Evolutionary conservation across 2,113 vertebrate species (phyloP).

Genomic region (Gambusia affinis): DNA sequence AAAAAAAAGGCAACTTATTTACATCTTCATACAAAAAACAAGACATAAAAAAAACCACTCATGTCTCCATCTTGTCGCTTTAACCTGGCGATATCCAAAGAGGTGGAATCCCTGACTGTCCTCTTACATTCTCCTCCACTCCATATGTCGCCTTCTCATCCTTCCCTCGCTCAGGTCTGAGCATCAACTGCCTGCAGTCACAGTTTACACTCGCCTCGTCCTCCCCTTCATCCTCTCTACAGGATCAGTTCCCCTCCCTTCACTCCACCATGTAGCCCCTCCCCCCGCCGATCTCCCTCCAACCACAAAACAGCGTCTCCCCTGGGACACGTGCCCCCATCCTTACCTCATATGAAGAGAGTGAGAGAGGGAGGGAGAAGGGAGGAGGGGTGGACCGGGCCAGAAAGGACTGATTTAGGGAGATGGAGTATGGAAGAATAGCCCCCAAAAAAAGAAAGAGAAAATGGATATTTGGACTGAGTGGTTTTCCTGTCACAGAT

Average conservation of each 20-base stretch:
- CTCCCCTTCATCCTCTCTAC: slow-evolving; percentile 48
- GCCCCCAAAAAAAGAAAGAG: slow-evolving; percentile 5
- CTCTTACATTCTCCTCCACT: slow-evolving; percentile 56
- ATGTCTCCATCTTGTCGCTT: slow-evolving; percentile 29
- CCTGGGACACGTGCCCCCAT: slow-evolving; percentile 62
- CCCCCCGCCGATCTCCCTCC: slow-evolving; percentile 47
- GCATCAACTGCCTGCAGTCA: slow-evolving; percentile 67
- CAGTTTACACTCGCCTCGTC: slow-evolving; percentile 61
- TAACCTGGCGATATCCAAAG: slow-evolving; percentile 26
- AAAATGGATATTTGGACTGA: slow-evolving; percentile 47
- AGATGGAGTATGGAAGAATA: slow-evolving; percentile 40
- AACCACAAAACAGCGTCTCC: slow-evolving; percentile 65
- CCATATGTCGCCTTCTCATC: slow-evolving; percentile 45
- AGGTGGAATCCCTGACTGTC: slow-evolving; percentile 40
- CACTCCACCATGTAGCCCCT: slow-evolving; percentile 45
- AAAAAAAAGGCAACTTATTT: slow-evolving; percentile 18
- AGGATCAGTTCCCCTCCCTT: slow-evolving; percentile 42
- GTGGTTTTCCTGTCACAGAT: neutral
- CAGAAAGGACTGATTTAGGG: slow-evolving; percentile 20
- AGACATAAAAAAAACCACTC: slow-evolving; percentile 9
- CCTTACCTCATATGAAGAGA: slow-evolving; percentile 49
- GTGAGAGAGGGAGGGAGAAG: neutral
- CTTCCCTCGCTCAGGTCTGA: slow-evolving; percentile 59
- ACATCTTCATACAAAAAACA: slow-evolving; percentile 32
- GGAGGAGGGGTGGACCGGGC: slow-evolving; percentile 11